These are phyloP conservation scores for Paratilapia polleni DNA, from an alignment of 2,113 vertebrate genomes.

Conservation along the genomic window DNA sequence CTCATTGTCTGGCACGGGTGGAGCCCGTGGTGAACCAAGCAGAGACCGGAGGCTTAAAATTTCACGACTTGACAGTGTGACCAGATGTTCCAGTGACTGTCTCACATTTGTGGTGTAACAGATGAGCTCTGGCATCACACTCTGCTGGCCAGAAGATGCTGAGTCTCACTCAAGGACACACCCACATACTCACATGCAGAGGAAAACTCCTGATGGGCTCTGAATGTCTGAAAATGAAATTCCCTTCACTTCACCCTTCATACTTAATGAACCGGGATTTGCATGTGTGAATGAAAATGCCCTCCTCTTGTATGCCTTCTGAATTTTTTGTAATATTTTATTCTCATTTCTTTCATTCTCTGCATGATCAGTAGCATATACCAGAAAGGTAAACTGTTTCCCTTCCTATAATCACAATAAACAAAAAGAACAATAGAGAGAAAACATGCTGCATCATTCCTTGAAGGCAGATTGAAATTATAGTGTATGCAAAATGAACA, in stretches of 20 bases:
- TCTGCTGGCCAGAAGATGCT: slow-evolving; percentile 27
- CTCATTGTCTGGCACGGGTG: background rate
- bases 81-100: slow-evolving; percentile 58
- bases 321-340: slow-evolving; percentile 2
- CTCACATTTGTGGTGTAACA: slow-evolving; percentile 22
- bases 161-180: slow-evolving; percentile 31
- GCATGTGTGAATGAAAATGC: slow-evolving; percentile 43
- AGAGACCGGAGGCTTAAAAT: background rate
- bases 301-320: background rate
- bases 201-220: slow-evolving; percentile 31
- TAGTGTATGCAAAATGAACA: background rate
- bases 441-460: background rate
- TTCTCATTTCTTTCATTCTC: slow-evolving; percentile 11
- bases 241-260: slow-evolving; percentile 12
- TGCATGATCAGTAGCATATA: background rate
- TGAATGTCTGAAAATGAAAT: slow-evolving; percentile 48
- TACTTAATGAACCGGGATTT: slow-evolving; percentile 39
- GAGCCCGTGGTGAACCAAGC: background rate
- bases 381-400: background rate
- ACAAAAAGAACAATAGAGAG: background rate
- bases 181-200: slow-evolving; percentile 17
- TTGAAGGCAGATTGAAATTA: slow-evolving; percentile 8
- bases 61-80: slow-evolving; percentile 38
- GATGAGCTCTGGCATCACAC: slow-evolving; percentile 47
- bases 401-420: background rate